Base-by-base conservation (phyloP, 2,888 invertebrate species). In the Rhimphoctona megacephalus region DNA sequence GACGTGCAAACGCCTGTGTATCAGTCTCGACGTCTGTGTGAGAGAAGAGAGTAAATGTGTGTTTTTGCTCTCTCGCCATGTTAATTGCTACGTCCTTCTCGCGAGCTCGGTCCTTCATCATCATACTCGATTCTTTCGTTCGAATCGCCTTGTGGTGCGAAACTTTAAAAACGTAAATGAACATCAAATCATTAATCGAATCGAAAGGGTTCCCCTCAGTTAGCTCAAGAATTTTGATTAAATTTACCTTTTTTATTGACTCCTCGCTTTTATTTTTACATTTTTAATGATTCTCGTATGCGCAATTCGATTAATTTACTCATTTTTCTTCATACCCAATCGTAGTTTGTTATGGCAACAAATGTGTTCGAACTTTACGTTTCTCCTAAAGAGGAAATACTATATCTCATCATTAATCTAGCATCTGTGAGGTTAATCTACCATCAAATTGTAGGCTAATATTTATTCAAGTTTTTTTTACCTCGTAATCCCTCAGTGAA, bases 41-140 rank as follows among this genome's bases (percentile, higher is more conserved):
- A 17, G 25, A 36, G 30, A 17, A 17, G 25, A 30, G 25, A 33
- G 52, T n/a, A 11, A 67, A 39, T 69, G 67, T 81, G 52, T 81
- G 66, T 66, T 81, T 74, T 74, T 74, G 43, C 74, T 74, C 67
- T 74, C 85, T 74, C 64, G 79, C 67, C 67, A 57, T 82, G 80
- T 85, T 87, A 85, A 85, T 85, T 83, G 72, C 87, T 52, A 77
- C 80, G 87, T 85, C 87, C 83, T 82, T 81, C 82, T 78, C 83
- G 78, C 61, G 70, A 70, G 52, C 49, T 30, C 78, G 85, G 77
- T 81, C 82, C 85, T 81, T 70, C 85, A 76, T 82, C 82, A 64
- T 64, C 73, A 49, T 49, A 22, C 69, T 43, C 57, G 54, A 69
- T 82, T 69, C 76, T 74, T 67, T 74, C 43, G 36, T 52, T 14